These are phyloP conservation scores for Aricia artaxerxes DNA, from an alignment of 2,888 invertebrate genomes.

Conservation along the genomic window DNA sequence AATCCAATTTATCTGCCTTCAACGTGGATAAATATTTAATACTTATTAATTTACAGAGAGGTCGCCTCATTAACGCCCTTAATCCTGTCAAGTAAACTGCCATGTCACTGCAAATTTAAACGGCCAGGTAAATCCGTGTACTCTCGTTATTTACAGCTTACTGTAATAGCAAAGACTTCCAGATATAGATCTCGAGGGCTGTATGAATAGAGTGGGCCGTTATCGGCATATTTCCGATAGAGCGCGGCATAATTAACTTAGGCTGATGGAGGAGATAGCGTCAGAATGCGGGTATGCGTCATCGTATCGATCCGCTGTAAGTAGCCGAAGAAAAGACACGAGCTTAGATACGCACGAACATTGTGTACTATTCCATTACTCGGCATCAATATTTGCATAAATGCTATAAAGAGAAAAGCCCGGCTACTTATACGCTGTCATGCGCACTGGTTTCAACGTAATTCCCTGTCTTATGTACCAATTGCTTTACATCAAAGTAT, in stretches of 20 bases:
- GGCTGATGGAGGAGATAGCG: conserved; percentile 46
- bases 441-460: not conserved
- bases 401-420: not conserved
- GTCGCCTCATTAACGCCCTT: not conserved
- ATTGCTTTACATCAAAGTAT: not conserved
- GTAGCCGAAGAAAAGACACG: conserved; percentile 21
- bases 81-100: conserved; percentile 4
- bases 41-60: not conserved
- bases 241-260: conserved; percentile 51
- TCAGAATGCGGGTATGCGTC: conserved; percentile 54
- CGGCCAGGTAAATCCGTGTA: conserved; percentile 2
- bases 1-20: not conserved
- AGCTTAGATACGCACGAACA: conserved; percentile 8
- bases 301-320: conserved; percentile 50
- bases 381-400: conserved; percentile 3
- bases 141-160: not conserved
- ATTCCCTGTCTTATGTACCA: not conserved
- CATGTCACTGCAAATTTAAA: not conserved
- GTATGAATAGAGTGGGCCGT: conserved; percentile 34
- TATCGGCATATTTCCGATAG: conserved; percentile 50
- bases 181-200: conserved; percentile 25
- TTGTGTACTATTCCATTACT: conserved; percentile 9
- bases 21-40: not conserved
- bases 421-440: not conserved
- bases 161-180: conserved; percentile 11